Evolutionary conservation across 2,113 vertebrate genomes (phyloP).

Genomic region (Leucopternis melanops): DNA sequence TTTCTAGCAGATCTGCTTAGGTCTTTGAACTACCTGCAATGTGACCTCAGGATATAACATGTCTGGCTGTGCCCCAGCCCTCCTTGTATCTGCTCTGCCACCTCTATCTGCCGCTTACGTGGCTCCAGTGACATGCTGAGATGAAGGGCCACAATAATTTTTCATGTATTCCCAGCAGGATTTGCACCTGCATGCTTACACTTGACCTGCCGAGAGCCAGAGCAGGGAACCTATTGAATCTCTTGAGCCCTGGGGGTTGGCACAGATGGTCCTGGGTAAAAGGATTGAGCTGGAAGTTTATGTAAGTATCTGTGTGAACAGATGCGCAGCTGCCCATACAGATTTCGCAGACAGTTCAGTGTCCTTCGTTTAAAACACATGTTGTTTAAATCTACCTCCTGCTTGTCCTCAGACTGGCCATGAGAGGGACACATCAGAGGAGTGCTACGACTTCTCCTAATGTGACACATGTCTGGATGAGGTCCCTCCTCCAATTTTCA

Average conservation of each 20-base stretch:
- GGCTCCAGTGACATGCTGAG: background rate
- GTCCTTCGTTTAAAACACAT: background rate
- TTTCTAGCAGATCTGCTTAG: background rate
- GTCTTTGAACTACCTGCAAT: background rate
- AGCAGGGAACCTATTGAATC: background rate
- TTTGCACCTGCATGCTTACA: background rate
- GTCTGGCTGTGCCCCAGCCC: background rate
- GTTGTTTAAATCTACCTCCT: background rate
- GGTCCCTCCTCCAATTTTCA: background rate
- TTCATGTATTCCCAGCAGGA: background rate
- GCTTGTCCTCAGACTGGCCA: background rate
- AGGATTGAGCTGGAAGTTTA: background rate
- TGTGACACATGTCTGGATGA: background rate
- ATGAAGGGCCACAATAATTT: background rate
- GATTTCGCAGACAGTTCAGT: background rate
- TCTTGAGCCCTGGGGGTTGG: background rate
- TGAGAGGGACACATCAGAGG: background rate
- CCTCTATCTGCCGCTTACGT: fast-evolving
- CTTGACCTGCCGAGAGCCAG: background rate
- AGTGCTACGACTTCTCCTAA: background rate
- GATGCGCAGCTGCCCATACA: background rate
- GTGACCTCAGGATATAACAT: background rate
- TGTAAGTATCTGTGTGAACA: fast-evolving
- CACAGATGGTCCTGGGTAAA: background rate
- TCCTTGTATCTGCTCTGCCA: background rate